These are phyloP conservation scores for Bubo blakistoni DNA, from an alignment of 2,113 vertebrate genomes.

Conservation along the genomic window DNA sequence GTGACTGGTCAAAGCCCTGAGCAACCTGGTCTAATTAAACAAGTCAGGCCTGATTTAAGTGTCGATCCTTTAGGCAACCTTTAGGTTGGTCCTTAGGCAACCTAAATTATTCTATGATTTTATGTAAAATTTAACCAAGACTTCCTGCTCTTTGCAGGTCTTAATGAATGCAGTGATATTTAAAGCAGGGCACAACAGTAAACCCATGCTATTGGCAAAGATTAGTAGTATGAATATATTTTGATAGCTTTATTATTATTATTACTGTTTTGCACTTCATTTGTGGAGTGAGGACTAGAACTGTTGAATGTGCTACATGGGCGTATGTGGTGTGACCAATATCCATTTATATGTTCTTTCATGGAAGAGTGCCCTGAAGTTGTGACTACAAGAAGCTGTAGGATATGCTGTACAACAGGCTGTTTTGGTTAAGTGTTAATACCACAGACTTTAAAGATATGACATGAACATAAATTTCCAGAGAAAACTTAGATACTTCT, in stretches of 20 bases:
- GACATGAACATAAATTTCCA: background rate
- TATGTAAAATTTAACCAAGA: background rate
- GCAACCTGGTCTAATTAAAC: background rate
- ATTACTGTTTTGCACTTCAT: background rate
- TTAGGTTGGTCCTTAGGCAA: background rate
- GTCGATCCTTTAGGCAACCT: background rate
- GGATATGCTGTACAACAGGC: background rate
- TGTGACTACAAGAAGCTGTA: background rate
- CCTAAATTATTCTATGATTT: background rate
- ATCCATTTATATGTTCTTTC: background rate
- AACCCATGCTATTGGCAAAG: background rate
- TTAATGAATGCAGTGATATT: background rate
- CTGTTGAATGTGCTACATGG: background rate
- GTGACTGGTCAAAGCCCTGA: background rate
- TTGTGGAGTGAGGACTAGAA: background rate
- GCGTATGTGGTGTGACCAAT: background rate
- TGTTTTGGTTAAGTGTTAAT: background rate
- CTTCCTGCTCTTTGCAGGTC: background rate
- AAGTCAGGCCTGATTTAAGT: background rate
- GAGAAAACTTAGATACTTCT: background rate
- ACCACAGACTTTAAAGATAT: background rate
- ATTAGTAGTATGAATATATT: background rate
- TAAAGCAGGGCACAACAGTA: background rate
- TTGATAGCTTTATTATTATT: background rate
- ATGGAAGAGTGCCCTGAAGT: background rate